Evolutionary conservation across 92 coral and sea anemone species (phyloP), one percentile per base, ranked within the genome.

Genomic region (Siderastrea radians): DNA sequence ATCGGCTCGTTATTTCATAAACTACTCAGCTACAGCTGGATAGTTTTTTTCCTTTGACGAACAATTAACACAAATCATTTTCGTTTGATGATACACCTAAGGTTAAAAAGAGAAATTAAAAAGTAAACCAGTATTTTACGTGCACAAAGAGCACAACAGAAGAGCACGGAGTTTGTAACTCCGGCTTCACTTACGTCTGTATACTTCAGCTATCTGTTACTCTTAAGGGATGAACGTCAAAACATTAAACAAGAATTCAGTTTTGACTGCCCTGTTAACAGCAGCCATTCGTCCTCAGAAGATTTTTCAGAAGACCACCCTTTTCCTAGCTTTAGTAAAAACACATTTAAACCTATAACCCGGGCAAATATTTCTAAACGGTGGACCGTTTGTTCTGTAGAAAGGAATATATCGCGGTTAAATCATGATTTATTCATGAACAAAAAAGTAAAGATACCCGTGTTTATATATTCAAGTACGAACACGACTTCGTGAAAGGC

Each of bases 351-450:
- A 74, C 14, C 16, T 48, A n/a, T 52, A 6, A n/a, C 44, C 4
- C 4, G 62, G 49, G 62, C 78, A 26, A 53, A 52, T 74, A 74
- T 74, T 52, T 17, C 44, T 50, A 3, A 9, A 49, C 7, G 6
- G 62, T 74, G 52, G 78, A 44, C 53, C 44, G 62, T 81, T 69
- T 14, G 65, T 57, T 54, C 3, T 19, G 19, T 51, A 54, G 66
- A 45, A 49, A 46, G 77, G 69, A 48, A 47, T 16, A 55, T 54
- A 53, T 68, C 48, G 86, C 62, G 77, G 77, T 70, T 54, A 44
- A 45, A 50, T 54, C 26, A 81, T 81, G 77, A 81, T 81, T 81
- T 68, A 81, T 81, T 81, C 58, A 81, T 81, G 68, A 81, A 45
- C 55, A 8, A 54, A 63, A 69, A 69, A 69, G 7, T 47, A 61